Conservation (phyloP, 1,140 invertebrate species). For the Cephus cinctus region DNA sequence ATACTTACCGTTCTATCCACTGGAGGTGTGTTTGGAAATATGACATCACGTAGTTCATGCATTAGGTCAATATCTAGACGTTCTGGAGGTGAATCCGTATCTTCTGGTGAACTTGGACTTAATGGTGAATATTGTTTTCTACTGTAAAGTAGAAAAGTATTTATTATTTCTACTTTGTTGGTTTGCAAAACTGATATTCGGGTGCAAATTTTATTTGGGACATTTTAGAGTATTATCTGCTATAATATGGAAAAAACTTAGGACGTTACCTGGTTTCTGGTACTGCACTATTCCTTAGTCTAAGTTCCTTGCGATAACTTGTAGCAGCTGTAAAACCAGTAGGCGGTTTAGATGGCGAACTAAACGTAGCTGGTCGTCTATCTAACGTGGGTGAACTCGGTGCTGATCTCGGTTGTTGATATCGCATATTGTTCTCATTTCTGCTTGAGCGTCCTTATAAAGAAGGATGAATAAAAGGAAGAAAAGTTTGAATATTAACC, state of each 20-base stretch:
- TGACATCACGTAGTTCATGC: constrained; percentile 66
- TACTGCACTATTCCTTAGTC: constrained; percentile 45
- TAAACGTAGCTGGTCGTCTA: constrained; percentile 50
- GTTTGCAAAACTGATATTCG: constrained; percentile 1
- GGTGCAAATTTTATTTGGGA: constrained; percentile 4
- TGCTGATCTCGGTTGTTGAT: constrained; percentile 62
- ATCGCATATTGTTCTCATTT: constrained; percentile 41
- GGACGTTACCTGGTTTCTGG: constrained; percentile 48
- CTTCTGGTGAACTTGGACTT: constrained; percentile 56
- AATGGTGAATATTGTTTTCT: constrained; percentile 57
- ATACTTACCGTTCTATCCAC: constrained; percentile 60
- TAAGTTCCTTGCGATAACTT: constrained; percentile 57
- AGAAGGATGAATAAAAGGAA: too few species aligned
- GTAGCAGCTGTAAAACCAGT: constrained; percentile 49
- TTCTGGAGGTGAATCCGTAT: constrained; percentile 48
- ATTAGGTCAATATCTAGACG: constrained; percentile 64
- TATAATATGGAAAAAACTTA: not conserved
- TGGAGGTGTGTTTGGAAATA: constrained; percentile 56
- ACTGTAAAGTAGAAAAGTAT: constrained; percentile 31
- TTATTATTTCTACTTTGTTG: not conserved
- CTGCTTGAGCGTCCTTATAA: constrained; percentile 47
- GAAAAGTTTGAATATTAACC: not conserved
- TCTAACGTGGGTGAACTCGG: constrained; percentile 66
- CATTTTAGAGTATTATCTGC: too few species aligned
- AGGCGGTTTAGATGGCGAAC: constrained; percentile 48